A percentile compares a stretch with the other conserved stretches of the same genome.
Evolutionary conservation across 2,888 invertebrate genomes (phyloP).

Genomic region (Drosophila engyochracea): DNA sequence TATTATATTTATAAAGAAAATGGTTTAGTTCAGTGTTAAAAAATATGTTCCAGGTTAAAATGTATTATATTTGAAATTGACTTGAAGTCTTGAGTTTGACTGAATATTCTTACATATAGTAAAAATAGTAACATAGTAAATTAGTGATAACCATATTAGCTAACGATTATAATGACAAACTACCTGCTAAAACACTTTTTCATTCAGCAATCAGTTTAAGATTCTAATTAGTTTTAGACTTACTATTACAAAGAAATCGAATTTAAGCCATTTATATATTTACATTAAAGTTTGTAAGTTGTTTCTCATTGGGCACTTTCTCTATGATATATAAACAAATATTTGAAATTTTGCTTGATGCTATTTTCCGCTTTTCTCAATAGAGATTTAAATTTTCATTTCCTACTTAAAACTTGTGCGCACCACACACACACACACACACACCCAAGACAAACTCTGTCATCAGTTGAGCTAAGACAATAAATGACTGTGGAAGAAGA

Average conservation of each 20-base stretch:
- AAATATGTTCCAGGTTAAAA: not conserved
- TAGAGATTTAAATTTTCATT: constrained; percentile 5
- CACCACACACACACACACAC: not conserved
- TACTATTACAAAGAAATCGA: not conserved
- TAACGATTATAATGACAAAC: not conserved
- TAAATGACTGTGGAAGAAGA: constrained; percentile 8
- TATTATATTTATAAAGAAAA: not conserved
- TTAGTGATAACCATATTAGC: not conserved
- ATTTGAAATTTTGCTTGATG: not conserved
- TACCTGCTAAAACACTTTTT: fast-evolving
- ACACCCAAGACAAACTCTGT: not conserved
- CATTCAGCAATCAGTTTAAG: not conserved
- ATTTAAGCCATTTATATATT: not conserved
- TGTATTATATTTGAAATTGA: too few relatives aligned
- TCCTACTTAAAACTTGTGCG: not conserved
- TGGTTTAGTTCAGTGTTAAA: not conserved
- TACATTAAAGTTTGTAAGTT: not conserved
- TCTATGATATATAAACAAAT: not conserved
- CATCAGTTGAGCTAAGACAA: constrained; percentile 11
- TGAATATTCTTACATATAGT: too few relatives aligned
- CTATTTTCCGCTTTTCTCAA: not conserved
- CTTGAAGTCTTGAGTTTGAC: too few relatives aligned
- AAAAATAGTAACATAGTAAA: too few relatives aligned
- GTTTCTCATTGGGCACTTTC: not conserved
- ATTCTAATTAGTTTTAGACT: too few relatives aligned